Evolutionary conservation across 2,113 vertebrate genomes (phyloP).

Genomic region (Miniopterus natalensis): DNA sequence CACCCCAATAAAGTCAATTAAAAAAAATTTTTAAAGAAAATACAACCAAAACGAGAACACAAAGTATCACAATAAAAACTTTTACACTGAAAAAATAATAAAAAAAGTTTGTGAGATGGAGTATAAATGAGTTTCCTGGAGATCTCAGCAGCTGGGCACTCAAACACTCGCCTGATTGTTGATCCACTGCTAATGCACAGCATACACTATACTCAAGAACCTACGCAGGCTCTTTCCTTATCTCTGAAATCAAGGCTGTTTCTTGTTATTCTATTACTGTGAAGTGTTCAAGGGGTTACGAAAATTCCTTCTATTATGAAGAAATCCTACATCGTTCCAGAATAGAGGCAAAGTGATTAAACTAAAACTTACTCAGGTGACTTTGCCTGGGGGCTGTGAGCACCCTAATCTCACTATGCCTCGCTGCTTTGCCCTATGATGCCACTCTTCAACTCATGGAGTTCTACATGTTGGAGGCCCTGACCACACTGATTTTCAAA

Average conservation of each 20-base stretch:
- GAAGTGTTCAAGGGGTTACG: not conserved
- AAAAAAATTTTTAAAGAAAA: not conserved
- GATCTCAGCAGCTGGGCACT: not conserved
- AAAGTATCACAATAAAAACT: not conserved
- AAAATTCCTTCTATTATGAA: not conserved
- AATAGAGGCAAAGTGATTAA: constrained; percentile 19
- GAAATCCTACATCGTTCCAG: not conserved
- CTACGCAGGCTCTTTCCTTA: not conserved
- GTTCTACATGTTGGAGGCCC: not conserved
- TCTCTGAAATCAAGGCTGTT: not conserved
- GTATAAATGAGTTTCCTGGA: not conserved
- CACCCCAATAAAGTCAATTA: not conserved
- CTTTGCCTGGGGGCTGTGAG: not conserved
- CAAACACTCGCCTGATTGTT: not conserved
- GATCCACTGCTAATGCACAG: not conserved
- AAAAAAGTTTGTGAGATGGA: not conserved
- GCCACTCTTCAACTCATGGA: not conserved
- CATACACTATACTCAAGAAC: not conserved
- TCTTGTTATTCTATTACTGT: not conserved
- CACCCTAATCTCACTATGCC: not conserved
- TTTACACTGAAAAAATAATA: not conserved
- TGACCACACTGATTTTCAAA: not conserved
- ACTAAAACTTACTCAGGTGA: not conserved
- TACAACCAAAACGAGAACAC: not conserved
- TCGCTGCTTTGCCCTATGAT: not conserved